phyloP scores from a whole-genome alignment of 2,797 vertebrate genomes.

The Nothura maculosa region DNA sequence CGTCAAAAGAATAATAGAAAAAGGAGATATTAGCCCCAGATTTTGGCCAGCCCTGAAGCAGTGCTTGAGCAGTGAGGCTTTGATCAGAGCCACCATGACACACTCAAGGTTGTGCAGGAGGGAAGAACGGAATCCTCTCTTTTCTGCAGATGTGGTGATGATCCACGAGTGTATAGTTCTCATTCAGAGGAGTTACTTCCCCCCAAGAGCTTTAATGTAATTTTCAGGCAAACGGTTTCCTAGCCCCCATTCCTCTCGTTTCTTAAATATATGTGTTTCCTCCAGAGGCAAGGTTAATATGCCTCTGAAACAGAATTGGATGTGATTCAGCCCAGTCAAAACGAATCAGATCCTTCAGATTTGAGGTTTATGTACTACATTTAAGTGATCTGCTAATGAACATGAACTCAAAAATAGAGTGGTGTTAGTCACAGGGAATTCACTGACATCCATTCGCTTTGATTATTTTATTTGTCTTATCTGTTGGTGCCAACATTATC shows the following conservation, averaged over 20 bases:
- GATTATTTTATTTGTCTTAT: neutral
- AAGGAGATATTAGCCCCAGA: neutral
- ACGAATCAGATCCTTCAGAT: conserved; percentile 30
- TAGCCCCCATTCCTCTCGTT: conserved; percentile 28
- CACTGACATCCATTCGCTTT: neutral
- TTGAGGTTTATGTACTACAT: neutral
- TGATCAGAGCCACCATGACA: neutral
- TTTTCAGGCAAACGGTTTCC: conserved; percentile 38
- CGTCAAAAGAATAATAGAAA: neutral
- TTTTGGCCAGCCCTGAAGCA: neutral
- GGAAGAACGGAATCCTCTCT: neutral
- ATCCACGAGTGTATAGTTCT: neutral
- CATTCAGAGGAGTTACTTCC: conserved; percentile 7
- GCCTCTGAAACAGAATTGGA: conserved; percentile 30
- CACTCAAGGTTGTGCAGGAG: neutral
- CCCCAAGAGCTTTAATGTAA: conserved; percentile 50
- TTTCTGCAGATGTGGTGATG: conserved; percentile 33
- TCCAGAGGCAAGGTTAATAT: conserved; percentile 33
- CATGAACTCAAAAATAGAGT: neutral
- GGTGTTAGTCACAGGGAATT: conserved; percentile 29
- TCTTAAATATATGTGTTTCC: conserved; percentile 43
- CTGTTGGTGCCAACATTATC: neutral
- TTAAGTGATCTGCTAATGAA: conserved; percentile 28
- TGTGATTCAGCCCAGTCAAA: conserved; percentile 39
- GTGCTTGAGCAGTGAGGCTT: neutral